phyloP scores from a whole-genome alignment of 2,113 vertebrate species.

The Calyptomena viridis region DNA sequence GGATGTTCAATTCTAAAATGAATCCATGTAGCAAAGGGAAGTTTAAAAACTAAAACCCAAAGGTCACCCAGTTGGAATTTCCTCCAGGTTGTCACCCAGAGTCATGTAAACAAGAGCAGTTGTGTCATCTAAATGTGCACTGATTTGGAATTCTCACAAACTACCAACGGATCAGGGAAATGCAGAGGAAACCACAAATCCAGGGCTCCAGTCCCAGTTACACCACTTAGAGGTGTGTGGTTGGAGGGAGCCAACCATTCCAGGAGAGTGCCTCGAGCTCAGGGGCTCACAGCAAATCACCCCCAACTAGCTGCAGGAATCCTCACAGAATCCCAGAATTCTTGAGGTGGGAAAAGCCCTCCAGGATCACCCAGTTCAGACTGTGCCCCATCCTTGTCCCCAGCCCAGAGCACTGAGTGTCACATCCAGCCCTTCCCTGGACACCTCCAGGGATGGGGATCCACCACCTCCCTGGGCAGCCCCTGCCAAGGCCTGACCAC shows the following conservation, averaged over 20 bases:
- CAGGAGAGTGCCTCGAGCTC: background rate
- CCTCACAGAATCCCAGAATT: background rate
- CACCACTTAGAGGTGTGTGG: background rate
- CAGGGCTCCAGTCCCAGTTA: background rate
- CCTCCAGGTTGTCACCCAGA: background rate
- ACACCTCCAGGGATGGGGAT: background rate
- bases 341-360: background rate
- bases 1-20: background rate
- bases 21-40: background rate
- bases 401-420: background rate
- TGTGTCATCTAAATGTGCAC: background rate
- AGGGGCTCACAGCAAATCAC: background rate
- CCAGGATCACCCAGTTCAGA: background rate
- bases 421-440: background rate
- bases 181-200: background rate
- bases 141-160: background rate
- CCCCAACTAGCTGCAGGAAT: background rate
- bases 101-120: background rate
- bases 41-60: background rate
- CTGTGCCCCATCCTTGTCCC: background rate
- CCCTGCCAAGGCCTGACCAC: background rate
- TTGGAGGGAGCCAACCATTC: background rate
- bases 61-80: background rate
- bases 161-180: background rate
- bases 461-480: background rate